A percentile compares a stretch with the other conserved stretches of the same genome.
These are phyloP conservation scores for Carlito syrichta DNA, from an alignment of 2,113 vertebrate species.

Conservation along the genomic window DNA sequence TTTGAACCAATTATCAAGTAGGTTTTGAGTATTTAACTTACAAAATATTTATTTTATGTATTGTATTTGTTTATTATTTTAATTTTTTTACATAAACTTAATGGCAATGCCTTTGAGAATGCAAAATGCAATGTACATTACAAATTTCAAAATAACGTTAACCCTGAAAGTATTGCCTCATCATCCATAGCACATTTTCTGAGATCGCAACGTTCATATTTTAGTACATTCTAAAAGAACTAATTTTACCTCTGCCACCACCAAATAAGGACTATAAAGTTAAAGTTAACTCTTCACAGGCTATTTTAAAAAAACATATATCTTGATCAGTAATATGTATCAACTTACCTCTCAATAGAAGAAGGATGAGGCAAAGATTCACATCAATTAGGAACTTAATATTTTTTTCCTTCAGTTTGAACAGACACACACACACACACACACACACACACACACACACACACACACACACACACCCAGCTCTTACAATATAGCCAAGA, in stretches of 20 bases:
- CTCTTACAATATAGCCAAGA: background rate
- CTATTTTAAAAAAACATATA: background rate
- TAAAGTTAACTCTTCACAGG: background rate
- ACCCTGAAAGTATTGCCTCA: background rate
- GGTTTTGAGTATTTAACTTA: slow-evolving; percentile 47
- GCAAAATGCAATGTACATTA: background rate
- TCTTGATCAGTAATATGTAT: background rate
- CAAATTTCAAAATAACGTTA: background rate
- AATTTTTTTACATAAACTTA: background rate
- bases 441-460: no score
- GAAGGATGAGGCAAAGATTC: background rate
- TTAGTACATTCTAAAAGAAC: background rate
- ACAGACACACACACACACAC: no score
- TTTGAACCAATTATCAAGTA: slow-evolving; percentile 57
- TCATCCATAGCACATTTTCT: background rate
- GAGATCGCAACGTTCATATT: background rate
- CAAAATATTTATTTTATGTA: slow-evolving; percentile 56
- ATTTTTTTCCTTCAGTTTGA: no score
- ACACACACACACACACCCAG: no score
- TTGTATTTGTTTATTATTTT: background rate
- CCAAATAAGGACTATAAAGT: background rate
- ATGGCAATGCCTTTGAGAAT: background rate
- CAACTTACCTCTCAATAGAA: background rate
- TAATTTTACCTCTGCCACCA: background rate
- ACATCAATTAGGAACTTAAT: background rate